These are phyloP conservation scores for Lota lota DNA, from an alignment of 2,113 vertebrate genomes.

Conservation along the genomic window DNA sequence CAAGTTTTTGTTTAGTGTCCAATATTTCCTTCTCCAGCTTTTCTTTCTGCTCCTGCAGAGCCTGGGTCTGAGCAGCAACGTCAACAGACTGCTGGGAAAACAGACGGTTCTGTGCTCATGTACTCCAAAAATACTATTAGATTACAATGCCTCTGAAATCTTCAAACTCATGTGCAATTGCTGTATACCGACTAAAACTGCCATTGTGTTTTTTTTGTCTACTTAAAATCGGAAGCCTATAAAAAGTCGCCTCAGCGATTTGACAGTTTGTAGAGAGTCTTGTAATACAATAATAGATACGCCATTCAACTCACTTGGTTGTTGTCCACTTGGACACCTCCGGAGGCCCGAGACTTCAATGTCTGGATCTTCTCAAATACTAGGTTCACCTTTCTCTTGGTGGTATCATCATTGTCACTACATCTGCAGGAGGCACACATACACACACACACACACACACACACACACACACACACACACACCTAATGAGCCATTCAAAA, in stretches of 20 bases:
- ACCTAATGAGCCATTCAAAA: constrained; percentile 16
- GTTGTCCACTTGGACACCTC: constrained; percentile 70
- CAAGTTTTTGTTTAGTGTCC: constrained; percentile 81
- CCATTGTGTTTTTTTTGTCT: too few relatives aligned
- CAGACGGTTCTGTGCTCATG: not conserved
- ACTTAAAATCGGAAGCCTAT: too few relatives aligned
- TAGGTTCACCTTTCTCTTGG: constrained; percentile 94
- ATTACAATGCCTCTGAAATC: too few relatives aligned
- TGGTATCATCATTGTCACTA: constrained; percentile 88
- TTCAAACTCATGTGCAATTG: too few relatives aligned
- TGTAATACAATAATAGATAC: not conserved
- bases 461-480: constrained; percentile 6
- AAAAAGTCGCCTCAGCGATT: constrained; percentile 20
- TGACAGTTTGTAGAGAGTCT: constrained; percentile 19
- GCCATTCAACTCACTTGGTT: constrained; percentile 59
- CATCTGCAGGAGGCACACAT: constrained; percentile 70
- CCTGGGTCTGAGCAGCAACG: constrained; percentile 78
- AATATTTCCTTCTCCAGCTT: constrained; percentile 80
- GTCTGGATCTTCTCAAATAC: constrained; percentile 99
- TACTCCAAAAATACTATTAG: not conserved
- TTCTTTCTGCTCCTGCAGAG: constrained; percentile 81
- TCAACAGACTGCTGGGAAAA: constrained; percentile 68
- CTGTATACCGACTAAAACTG: too few relatives aligned
- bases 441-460: not conserved
- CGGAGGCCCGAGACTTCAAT: constrained; percentile 89